A percentile compares a stretch with the other conserved stretches of the same genome.
Conservation (phyloP, 2,797 vertebrate genomes). For the Micropoecilia bifurca region DNA sequence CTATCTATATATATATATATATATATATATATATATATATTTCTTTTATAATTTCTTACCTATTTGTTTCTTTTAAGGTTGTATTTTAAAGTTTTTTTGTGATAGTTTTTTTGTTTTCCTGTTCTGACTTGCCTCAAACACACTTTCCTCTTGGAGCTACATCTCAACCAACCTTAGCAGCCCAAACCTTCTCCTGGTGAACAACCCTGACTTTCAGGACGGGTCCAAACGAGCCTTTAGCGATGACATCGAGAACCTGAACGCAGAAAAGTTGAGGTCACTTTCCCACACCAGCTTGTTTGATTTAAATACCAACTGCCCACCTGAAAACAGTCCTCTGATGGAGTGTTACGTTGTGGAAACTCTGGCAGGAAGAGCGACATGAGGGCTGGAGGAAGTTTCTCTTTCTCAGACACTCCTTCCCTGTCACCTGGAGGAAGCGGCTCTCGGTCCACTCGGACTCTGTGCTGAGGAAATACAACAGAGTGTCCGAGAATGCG, state of each 20-base stretch:
- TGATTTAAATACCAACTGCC: conserved; percentile 42
- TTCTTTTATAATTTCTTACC: not conserved
- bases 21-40: no score
- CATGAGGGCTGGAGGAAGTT: conserved; percentile 76
- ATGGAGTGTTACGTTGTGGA: conserved; percentile 74
- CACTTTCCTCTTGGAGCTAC: not conserved
- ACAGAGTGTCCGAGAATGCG: conserved; percentile 67
- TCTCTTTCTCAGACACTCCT: conserved; percentile 55
- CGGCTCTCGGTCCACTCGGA: conserved; percentile 8
- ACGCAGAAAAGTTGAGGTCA: conserved; percentile 18
- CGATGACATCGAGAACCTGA: conserved; percentile 85
- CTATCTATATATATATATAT: not conserved
- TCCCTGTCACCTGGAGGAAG: conserved; percentile 20
- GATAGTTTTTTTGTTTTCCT: not conserved
- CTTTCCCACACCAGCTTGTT: not conserved
- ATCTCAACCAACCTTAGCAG: conserved; percentile 84
- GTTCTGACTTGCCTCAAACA: not conserved
- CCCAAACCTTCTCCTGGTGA: conserved; percentile 81
- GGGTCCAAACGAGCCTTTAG: conserved; percentile 89
- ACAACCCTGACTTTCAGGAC: conserved; percentile 88
- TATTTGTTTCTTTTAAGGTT: not conserved
- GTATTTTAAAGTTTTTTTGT: not conserved
- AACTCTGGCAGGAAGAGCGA: conserved; percentile 90
- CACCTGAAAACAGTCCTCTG: conserved; percentile 83
- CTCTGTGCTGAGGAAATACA: conserved; percentile 44